These are phyloP conservation scores for Xestoiulus laeticollis DNA, from an alignment of 2,888 invertebrate species.

Conservation along the genomic window DNA sequence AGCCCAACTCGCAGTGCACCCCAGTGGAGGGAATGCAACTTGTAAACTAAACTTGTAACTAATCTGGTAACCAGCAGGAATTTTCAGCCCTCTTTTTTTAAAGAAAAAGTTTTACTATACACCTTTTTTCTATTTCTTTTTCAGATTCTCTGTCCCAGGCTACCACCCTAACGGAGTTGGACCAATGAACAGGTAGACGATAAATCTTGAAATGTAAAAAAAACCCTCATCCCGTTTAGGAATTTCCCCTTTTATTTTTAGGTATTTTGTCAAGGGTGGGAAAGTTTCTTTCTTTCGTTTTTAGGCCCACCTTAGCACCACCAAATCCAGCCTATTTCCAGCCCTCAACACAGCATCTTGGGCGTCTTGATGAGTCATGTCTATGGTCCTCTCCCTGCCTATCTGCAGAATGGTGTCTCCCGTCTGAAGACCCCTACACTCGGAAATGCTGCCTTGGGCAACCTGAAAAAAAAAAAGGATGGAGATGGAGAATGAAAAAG, in stretches of 20 bases:
- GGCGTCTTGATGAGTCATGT: constrained; percentile 52
- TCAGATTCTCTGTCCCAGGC: neutral
- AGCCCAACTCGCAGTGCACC: neutral
- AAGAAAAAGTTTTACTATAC: too few species aligned
- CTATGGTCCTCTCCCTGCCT: constrained; percentile 51
- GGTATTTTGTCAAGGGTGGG: too few species aligned
- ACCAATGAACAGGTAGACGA: constrained; percentile 31
- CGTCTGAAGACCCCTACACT: constrained; percentile 22
- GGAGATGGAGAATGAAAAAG: neutral
- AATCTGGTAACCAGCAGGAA: neutral
- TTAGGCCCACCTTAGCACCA: constrained; percentile 48
- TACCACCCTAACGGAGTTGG: neutral
- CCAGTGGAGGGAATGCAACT: neutral
- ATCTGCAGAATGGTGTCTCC: constrained; percentile 52
- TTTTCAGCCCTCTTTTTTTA: neutral
- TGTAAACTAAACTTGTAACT: neutral
- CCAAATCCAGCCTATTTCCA: constrained; percentile 52
- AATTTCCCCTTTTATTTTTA: neutral
- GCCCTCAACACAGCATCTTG: constrained; percentile 42
- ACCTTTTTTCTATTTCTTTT: neutral
- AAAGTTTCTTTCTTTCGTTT: too few species aligned
- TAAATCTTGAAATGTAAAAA: neutral
- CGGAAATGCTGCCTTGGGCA: constrained; percentile 44
- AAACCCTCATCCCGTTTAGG: neutral
- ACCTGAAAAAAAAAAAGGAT: constrained; percentile 40